Evolutionary conservation across 2,888 invertebrate genomes (phyloP), one percentile per base, ranked within the genome.

Genomic region (Orchesella flavescens): DNA sequence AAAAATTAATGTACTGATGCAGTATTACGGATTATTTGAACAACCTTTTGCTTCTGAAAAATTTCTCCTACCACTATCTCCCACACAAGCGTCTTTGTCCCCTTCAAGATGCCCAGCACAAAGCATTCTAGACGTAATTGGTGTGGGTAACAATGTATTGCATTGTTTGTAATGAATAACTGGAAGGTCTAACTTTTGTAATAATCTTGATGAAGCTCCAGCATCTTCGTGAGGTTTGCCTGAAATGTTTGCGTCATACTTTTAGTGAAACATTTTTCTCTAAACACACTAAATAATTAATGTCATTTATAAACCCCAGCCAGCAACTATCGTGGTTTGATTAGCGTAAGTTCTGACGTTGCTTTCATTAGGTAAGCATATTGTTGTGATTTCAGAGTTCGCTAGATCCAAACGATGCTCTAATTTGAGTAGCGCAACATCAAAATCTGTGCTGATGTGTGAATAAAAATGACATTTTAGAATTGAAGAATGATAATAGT

Each of bases 81-180:
- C 73, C 19, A 61, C 63, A 46, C 80, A 80, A 34, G 80, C 72
- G 55, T 80, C 82, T 53, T 19, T 75, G 7, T 23, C 68, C 0
- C 75, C 82, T 57, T 17, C 57, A 10, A 5, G 10, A 61, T 65
- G 61, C 19, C 82, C 82, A n/a, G 66, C 82, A 49, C 82, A 82
- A 3, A 82, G 19, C 75, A 75, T 75, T 69, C 82, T 53, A 4
- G 74, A 21, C 5, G 82, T 75, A 15, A 82, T 65, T 19, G n/a
- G 10, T 17, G 57, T 17, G n/a, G 17, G 17, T 19, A 57, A 19
- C 19, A 57, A 17, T 17, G 59, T 59, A 12, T n/a, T 15, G 19
- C 73, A 73, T 3, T 46, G 13, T 17, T 49, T 23, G 17, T n/a
- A 74, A 19, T 69, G 61, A n/a, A 59, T 24, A 46, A 82, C 59